Percentiles rank a stretch among this genome's conserved stretches.
phyloP scores from a whole-genome alignment of 2,113 vertebrate genomes.

The Leptobrachium ailaonicum region DNA sequence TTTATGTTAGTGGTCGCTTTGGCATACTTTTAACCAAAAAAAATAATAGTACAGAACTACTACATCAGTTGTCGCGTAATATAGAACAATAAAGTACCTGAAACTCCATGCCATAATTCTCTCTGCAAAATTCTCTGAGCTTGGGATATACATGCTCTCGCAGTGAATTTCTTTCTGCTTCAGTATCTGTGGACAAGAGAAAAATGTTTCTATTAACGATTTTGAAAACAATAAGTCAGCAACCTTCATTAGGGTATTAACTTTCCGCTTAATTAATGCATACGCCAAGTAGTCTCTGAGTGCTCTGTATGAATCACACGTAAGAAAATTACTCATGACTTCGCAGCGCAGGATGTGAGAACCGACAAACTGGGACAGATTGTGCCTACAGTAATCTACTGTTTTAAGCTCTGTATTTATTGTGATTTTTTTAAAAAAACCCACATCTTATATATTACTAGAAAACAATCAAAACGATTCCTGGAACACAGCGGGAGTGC shows the following conservation, averaged over 20 bases:
- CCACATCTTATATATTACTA: too few species aligned
- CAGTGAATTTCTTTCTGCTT: constrained; percentile 90
- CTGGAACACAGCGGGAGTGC: too few species aligned
- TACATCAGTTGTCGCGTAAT: too few species aligned
- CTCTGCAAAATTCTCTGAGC: constrained; percentile 97
- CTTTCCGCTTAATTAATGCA: neutral
- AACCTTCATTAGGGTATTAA: neutral
- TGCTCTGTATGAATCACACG: constrained; percentile 1
- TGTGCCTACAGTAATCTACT: constrained; percentile 13
- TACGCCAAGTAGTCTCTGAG: neutral
- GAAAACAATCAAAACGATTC: too few species aligned
- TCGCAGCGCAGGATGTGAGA: neutral
- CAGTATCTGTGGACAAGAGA: constrained; percentile 79
- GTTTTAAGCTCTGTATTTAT: neutral
- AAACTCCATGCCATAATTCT: constrained; percentile 98
- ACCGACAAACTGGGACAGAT: constrained; percentile 18
- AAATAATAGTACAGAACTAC: too few species aligned
- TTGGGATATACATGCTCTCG: constrained; percentile 96
- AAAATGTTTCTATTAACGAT: neutral
- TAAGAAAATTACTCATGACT: neutral
- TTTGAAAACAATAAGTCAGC: neutral
- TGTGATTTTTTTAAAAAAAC: too few species aligned
- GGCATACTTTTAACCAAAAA: too few species aligned
- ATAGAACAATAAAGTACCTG: constrained; percentile 73
- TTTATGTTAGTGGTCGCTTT: too few species aligned